Evolutionary conservation across 1,140 invertebrate genomes (phyloP), one percentile per base, ranked within the genome.

Genomic region (Maconellicoccus hirsutus): DNA sequence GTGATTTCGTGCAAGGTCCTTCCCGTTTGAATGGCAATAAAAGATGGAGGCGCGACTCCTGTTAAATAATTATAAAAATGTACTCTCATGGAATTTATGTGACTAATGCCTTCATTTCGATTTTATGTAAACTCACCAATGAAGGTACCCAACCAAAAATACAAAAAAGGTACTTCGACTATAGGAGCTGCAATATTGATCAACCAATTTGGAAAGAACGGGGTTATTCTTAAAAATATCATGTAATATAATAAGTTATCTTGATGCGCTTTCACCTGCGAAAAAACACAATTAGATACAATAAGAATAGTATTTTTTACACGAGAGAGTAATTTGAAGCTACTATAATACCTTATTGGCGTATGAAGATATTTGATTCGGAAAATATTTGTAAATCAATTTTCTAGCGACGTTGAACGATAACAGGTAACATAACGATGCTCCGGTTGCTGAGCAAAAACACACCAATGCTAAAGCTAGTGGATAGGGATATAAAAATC

Each of bases 141-240:
- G 76, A 90, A 88, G 73, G 98, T 99, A 71, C 97, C 98, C 59
- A 96, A 75, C 72, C 92, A 93, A 81, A 99, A 99, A 59, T 94
- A 93, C 70, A 85, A 74, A 59, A 98, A 79, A 21, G 96, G 94
- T 23, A 99, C 96, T 76, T 94, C 94, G 73, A 99, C 91, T 16
- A 99, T 89, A 27, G 98, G 98, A 73, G 96, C 93, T 2, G 92
- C 88, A 74, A 99, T 86, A 82, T 99, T 99, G 75, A 99, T 99
- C 80, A 99, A 98, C 98, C 98, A 99, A 81, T 99, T 99, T 4
- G 98, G 98, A 71, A 99, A 81, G 75, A 99, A 90, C 70, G 98
- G 98, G 16, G 98, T 99, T 72, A 99, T 92, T 74, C 98, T 86
- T 59, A 99, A 83, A 80, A 99, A 99, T 76, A 99, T 85, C 74